A percentile compares a stretch with the other conserved stretches of the same genome.
These are phyloP conservation scores for Drosophila monieri DNA, from an alignment of 2,888 invertebrate species.

Conservation along the genomic window DNA sequence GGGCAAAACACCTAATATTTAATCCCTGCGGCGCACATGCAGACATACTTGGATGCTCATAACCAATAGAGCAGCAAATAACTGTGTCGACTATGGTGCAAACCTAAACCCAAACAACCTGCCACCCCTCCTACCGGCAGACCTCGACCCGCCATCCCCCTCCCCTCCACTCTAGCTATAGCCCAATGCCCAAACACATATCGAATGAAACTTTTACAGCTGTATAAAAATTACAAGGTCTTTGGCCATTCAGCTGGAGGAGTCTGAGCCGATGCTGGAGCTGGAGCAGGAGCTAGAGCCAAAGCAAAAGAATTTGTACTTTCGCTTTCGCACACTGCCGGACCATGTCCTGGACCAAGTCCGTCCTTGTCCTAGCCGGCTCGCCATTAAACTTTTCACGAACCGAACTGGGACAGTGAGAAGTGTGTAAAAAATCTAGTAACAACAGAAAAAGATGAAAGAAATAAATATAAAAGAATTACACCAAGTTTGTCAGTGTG, in stretches of 20 bases:
- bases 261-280: constrained; percentile 20
- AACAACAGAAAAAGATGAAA: constrained; percentile 80
- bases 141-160: background rate
- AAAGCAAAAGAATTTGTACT: constrained; percentile 77
- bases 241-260: constrained; percentile 62
- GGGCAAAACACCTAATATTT: constrained; percentile 1
- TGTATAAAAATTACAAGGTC: constrained; percentile 74
- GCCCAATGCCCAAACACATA: constrained; percentile 62
- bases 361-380: constrained; percentile 56
- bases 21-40: constrained; percentile 12
- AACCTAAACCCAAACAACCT: constrained; percentile 2
- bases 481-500: constrained; percentile 68
- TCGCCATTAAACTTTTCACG: constrained; percentile 78
- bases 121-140: constrained; percentile 1
- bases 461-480: constrained; percentile 80
- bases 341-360: constrained; percentile 14
- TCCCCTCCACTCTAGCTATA: background rate
- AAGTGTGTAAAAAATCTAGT: constrained; percentile 68
- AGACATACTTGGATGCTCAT: constrained; percentile 46
- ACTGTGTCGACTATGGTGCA: constrained; percentile 60
- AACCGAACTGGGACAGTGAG: constrained; percentile 76
- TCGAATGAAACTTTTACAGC: constrained; percentile 76
- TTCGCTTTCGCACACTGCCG: constrained; percentile 72
- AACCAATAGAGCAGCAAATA: constrained; percentile 76
- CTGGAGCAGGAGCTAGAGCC: constrained; percentile 34